A percentile compares a stretch with the other conserved stretches of the same genome.
Conservation (phyloP, 2,888 invertebrate species). For the Orthonychiurus folsomi region DNA sequence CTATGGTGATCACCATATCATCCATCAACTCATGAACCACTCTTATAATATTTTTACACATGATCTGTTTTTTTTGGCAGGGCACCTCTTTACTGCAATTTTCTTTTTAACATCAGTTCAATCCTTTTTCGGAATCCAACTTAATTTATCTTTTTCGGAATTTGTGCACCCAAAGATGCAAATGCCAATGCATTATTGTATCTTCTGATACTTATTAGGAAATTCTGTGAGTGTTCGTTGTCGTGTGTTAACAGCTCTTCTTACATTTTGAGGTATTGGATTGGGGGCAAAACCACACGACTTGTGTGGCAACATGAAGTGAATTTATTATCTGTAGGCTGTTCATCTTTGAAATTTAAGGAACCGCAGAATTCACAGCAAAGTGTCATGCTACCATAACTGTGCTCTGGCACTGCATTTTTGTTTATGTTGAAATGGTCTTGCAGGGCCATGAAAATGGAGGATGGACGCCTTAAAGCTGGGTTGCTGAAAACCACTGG, state of each 20-base stretch:
- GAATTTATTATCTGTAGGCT: conserved; percentile 7
- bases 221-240: conserved; percentile 13
- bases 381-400: background rate
- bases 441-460: background rate
- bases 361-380: background rate
- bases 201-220: conserved; percentile 19
- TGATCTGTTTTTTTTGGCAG: too few species aligned
- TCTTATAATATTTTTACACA: too few species aligned
- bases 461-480: too few species aligned
- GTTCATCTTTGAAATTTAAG: background rate
- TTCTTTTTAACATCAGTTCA: too few species aligned
- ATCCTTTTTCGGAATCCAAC: too few species aligned
- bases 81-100: too few species aligned
- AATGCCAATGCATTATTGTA: conserved; percentile 33
- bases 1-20: too few species aligned
- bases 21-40: too few species aligned
- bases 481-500: too few species aligned
- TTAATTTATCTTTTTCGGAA: too few species aligned
- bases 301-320: conserved; percentile 20
- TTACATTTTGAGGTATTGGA: background rate
- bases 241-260: conserved; percentile 11
- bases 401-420: background rate
- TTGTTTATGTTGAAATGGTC: background rate
- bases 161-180: conserved; percentile 29
- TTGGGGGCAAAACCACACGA: conserved; percentile 2